These are phyloP conservation scores for Lumbricus terrestris DNA, from an alignment of 2,888 invertebrate genomes.

Conservation along the genomic window DNA sequence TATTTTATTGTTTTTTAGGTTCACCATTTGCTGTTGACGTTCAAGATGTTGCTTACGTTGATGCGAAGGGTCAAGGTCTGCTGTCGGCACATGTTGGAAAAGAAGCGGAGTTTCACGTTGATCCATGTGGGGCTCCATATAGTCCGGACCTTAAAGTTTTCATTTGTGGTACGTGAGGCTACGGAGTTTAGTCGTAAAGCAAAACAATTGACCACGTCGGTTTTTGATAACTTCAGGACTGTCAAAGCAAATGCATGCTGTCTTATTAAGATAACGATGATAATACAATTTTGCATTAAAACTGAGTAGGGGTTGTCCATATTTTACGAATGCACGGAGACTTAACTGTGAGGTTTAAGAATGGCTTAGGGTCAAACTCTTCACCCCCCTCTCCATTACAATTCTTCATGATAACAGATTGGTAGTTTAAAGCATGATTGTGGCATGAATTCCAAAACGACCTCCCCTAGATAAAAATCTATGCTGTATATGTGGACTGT, in stretches of 20 bases:
- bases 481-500: not conserved
- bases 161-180: constrained; percentile 42
- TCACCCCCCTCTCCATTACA: too few relatives aligned
- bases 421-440: too few relatives aligned
- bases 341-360: too few relatives aligned
- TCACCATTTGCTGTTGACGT: constrained; percentile 37
- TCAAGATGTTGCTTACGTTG: constrained; percentile 42
- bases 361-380: too few relatives aligned
- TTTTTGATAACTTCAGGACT: not conserved
- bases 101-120: constrained; percentile 60
- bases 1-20: constrained; percentile 28
- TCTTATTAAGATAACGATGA: not conserved
- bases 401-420: too few relatives aligned
- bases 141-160: constrained; percentile 35
- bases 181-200: not conserved
- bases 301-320: not conserved
- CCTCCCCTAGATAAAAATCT: not conserved
- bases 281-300: not conserved
- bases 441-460: too few relatives aligned
- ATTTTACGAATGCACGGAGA: too few relatives aligned
- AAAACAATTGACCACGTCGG: not conserved
- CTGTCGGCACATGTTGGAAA: constrained; percentile 58
- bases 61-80: constrained; percentile 57
- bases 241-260: not conserved
- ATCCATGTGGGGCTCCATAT: constrained; percentile 48